Evolutionary conservation across 2,797 vertebrate species (phyloP).

Genomic region (Takifugu ocellatus): DNA sequence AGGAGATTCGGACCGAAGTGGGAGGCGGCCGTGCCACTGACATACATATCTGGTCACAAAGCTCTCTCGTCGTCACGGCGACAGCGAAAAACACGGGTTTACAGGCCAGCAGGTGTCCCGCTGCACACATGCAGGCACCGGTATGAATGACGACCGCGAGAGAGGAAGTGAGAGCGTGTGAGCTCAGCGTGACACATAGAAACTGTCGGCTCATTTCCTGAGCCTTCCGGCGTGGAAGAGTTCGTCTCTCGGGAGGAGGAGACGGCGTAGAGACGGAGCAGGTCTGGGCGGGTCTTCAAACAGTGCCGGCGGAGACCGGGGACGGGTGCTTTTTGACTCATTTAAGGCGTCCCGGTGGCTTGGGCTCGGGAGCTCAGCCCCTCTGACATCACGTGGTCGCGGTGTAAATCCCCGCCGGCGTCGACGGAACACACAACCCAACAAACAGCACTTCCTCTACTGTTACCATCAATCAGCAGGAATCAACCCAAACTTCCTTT

Average conservation of each 20-base stretch:
- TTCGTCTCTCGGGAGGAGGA: too few relatives aligned
- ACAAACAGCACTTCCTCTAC: slow-evolving; percentile 34
- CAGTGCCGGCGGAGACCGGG: too few relatives aligned
- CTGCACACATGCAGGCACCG: not conserved
- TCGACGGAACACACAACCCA: slow-evolving; percentile 13
- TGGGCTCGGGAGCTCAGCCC: not conserved
- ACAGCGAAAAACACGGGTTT: not conserved
- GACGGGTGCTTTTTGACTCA: too few relatives aligned
- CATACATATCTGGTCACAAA: too few relatives aligned
- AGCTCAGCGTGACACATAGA: slow-evolving; percentile 10
- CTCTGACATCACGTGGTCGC: slow-evolving; percentile 24
- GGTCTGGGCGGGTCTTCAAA: too few relatives aligned
- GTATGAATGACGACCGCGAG: not conserved
- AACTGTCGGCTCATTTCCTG: slow-evolving; percentile 36
- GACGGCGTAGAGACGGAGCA: too few relatives aligned
- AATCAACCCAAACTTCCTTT: slow-evolving; percentile 9
- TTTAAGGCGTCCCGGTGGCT: not conserved
- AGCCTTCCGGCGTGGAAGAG: slow-evolving; percentile 1
- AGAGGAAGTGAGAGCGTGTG: slow-evolving; percentile 19
- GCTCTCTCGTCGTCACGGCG: not conserved
- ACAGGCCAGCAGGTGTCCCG: slow-evolving; percentile 14
- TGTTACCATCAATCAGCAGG: slow-evolving; percentile 34
- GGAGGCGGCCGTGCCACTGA: too few relatives aligned
- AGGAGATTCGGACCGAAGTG: too few relatives aligned
- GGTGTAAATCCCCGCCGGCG: slow-evolving; percentile 22